Evolutionary conservation across 1,140 invertebrate species (phyloP).

Genomic region (Apis mellifera): Amel_HAv3.1 CM009943.2:9038001-9038500

Average conservation of each 20-base stretch:
- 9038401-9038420: constrained; percentile 15
- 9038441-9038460: neutral
- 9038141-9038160: neutral
- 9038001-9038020: neutral
- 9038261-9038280: constrained; percentile 37
- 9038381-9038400: neutral
- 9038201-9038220: constrained; percentile 31
- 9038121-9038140: neutral
- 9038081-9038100: neutral
- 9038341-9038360: neutral
- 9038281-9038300: constrained; percentile 30
- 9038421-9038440: neutral
- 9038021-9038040: neutral
- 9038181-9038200: constrained; percentile 30
- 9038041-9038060: neutral
- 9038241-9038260: constrained; percentile 1
- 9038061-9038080: neutral
- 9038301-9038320: neutral
- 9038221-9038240: neutral
- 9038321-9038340: constrained; percentile 10
- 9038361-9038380: neutral
- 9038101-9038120: neutral
- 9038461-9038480: too few species aligned
- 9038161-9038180: constrained; percentile 31
- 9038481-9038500: neutral